Percentiles rank a stretch among this genome's conserved stretches.
phyloP scores from a whole-genome alignment of 2,888 invertebrate species.

The Latheticus oryzae region DNA sequence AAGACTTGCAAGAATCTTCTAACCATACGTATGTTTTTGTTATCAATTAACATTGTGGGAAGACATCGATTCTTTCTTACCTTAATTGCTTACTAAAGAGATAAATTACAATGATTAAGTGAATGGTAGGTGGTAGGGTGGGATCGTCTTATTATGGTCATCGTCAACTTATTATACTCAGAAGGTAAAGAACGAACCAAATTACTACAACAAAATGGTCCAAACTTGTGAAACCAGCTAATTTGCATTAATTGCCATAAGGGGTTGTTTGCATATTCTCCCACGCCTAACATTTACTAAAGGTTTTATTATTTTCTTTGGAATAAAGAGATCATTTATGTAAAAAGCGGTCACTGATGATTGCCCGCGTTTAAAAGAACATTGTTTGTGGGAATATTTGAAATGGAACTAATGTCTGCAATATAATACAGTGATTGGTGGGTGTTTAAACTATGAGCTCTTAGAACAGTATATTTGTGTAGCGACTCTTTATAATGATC shows the following conservation, averaged over 20 bases:
- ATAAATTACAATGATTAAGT: slow-evolving; percentile 42
- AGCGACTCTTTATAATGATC: too few species aligned
- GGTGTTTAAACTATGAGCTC: too few species aligned
- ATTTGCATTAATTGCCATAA: slow-evolving; percentile 32
- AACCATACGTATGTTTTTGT: slow-evolving; percentile 1
- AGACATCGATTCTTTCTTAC: slow-evolving; percentile 33
- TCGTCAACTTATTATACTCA: slow-evolving; percentile 25
- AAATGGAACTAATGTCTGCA: too few species aligned
- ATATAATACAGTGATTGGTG: too few species aligned
- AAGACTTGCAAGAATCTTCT: slow-evolving; percentile 4
- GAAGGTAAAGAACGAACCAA: slow-evolving; percentile 17
- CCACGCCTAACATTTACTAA: slow-evolving; percentile 10
- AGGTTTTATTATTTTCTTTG: background rate
- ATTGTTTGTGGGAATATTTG: too few species aligned
- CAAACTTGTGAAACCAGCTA: slow-evolving; percentile 22
- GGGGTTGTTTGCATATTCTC: slow-evolving; percentile 16
- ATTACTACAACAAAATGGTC: slow-evolving; percentile 20
- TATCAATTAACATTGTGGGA: slow-evolving; percentile 34
- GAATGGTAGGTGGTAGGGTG: slow-evolving; percentile 37
- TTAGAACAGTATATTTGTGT: too few species aligned
- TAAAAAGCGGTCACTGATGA: too few species aligned
- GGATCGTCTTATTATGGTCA: slow-evolving; percentile 24
- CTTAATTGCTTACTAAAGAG: slow-evolving; percentile 40
- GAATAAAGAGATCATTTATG: too few species aligned
- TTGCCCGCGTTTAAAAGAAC: too few species aligned